phyloP scores from a whole-genome alignment of 2,888 invertebrate genomes.

The Boloria euphrosyne region DNA sequence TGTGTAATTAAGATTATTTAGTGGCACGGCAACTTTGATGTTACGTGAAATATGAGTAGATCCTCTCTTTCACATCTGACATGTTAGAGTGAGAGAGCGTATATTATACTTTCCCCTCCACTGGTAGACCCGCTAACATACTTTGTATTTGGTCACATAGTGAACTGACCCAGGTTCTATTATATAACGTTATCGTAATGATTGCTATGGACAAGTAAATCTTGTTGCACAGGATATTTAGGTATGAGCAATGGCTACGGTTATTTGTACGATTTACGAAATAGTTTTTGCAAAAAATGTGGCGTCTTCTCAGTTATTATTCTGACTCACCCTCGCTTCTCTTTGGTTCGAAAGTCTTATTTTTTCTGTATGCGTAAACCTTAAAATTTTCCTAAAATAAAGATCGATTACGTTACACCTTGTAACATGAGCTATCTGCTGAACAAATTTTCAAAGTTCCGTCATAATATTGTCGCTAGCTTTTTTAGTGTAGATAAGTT shows the following conservation, averaged over 20 bases:
- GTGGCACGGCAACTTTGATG: constrained; percentile 30
- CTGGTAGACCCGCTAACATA: constrained; percentile 51
- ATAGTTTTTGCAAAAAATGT: not conserved
- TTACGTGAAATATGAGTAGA: constrained; percentile 22
- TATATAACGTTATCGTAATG: constrained; percentile 28
- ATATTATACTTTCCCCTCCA: not conserved
- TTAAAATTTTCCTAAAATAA: too few relatives aligned
- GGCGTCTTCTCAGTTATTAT: too few relatives aligned
- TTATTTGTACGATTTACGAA: not conserved
- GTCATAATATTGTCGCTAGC: too few relatives aligned
- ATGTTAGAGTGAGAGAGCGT: constrained; percentile 23
- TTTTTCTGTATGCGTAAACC: too few relatives aligned
- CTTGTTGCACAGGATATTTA: constrained; percentile 8
- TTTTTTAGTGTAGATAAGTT: too few relatives aligned
- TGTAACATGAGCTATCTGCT: too few relatives aligned
- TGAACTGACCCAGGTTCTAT: constrained; percentile 32
- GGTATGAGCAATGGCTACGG: not conserved
- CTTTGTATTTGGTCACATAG: constrained; percentile 29
- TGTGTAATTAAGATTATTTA: constrained; percentile 46
- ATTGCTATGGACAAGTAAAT: constrained; percentile 9
- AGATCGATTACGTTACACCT: too few relatives aligned
- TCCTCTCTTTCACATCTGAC: constrained; percentile 34
- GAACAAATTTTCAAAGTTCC: too few relatives aligned
- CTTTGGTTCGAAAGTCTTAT: too few relatives aligned
- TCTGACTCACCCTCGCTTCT: too few relatives aligned